Base-by-base conservation (phyloP, 1,140 invertebrate genomes). In the Zaprionus capensis region DNA sequence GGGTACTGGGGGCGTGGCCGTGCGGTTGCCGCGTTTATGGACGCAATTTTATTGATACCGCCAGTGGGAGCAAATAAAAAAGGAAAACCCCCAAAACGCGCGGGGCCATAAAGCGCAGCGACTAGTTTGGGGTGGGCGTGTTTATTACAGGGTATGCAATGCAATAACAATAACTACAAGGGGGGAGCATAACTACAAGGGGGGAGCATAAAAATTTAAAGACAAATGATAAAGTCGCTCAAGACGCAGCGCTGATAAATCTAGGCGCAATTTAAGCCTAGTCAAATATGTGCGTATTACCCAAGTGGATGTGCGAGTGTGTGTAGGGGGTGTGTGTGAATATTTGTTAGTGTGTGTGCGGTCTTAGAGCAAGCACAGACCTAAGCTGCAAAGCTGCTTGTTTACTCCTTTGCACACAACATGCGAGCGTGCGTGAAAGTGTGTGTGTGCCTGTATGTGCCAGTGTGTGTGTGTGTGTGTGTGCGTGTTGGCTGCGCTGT, bases 11-110 rank as follows among this genome's bases (percentile, higher is more conserved):
- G 84, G 81, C 81, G 73, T 83, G 81, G 69, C 81, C 71, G n/a
- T 56, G 51, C 28, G 75, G 46, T 24, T 51, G 20, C 26, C n/a
- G 4, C 74, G 71, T 88, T 88, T 88, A 88, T 90, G 81, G 75
- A 69, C 85, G 78, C 81, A 68, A 90, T 88, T 88, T 88, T 88
- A 88, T 88, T 88, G 85, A 88, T 88, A 90, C 76, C 78, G 85
- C 85, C 85, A 75, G 80, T 65, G 81, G 84, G 79, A 85, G 81
- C 56, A 59, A 76, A 80, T 81, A 68, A 86, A 76, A 68, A 55
- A 49, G 38, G 51, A 28, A 71, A 70, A 64, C 41, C 53, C 53
- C 20, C 46, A 22, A 28, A n/a, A 44, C 12, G 31, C 58, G 20
- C 38, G 46, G 22, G 53, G 24, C 58, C 61, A 73, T 79, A 82